Base-by-base conservation (phyloP, 2,797 vertebrate genomes). In the Melanotaenia parkinsoni region DNA sequence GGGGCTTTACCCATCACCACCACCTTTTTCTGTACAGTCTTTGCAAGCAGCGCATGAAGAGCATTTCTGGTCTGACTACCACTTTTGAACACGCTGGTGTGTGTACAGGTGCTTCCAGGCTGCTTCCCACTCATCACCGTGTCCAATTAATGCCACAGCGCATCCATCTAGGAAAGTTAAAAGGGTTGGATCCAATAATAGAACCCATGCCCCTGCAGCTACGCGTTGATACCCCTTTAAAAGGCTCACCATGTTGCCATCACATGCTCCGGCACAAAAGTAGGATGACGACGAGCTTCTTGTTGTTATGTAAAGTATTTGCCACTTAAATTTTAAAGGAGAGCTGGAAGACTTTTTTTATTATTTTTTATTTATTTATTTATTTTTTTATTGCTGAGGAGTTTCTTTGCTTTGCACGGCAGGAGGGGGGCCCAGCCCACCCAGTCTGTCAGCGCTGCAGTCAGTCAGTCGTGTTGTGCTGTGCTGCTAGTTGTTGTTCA, bases 171-270 rank as follows among this genome's bases (percentile, higher is more conserved):
- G 62, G 33, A 75, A 86, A 89, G 83, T 86, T 80, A 40, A 16
- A 70, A 43, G 64, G 77, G 72, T 37, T 26, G 69, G 72, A 63
- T 70, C 73, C 70, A 54, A 4, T 0, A 10, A 67, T 66, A n/a
- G 66, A 37, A 26, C 28, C 68, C 16, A 35, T 1, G 58, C 24
- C 67, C 26, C 58, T 37, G 54, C 69, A 68, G 81, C 72, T 64
- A 63, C 74, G 84, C 86, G 82, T 86, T 77, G 89, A 84, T 92
- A 76, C 86, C 92, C 87, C 93, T 94, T 94, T 94, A 94, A 94
- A 92, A 92, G 71, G 28, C 84, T 84, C 89, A 81, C 91, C 90
- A 88, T 86, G 92, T 86, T 88, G 85, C 83, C 84, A 87, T 92
- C 92, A 92, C 92, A 93, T 93, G 93, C 89, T 88, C 40, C 86